These are phyloP conservation scores for Trichonephila clavipes DNA, from an alignment of 1,140 invertebrate genomes.

Conservation along the genomic window DNA sequence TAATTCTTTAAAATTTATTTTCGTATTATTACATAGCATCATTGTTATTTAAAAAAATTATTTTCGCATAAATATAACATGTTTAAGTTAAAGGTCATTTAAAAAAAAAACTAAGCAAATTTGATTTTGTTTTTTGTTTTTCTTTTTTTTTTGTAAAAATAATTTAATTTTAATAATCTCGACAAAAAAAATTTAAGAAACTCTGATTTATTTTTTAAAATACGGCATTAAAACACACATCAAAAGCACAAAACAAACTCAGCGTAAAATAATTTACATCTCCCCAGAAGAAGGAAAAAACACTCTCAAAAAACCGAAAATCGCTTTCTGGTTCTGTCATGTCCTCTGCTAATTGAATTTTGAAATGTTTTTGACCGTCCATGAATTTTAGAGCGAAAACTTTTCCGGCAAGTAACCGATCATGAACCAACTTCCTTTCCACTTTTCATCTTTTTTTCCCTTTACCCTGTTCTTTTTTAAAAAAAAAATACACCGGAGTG, in stretches of 20 bases:
- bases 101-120: neutral
- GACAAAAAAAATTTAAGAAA: neutral
- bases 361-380: neutral
- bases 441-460: neutral
- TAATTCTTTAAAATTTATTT: too few relatives aligned
- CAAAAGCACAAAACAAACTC: too few relatives aligned
- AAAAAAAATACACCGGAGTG: slow-evolving; percentile 26
- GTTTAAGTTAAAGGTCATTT: neutral
- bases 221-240: too few relatives aligned
- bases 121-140: too few relatives aligned
- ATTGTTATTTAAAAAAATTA: too few relatives aligned
- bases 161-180: neutral
- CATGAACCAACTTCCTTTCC: neutral
- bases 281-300: neutral
- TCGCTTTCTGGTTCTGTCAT: neutral
- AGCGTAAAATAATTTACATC: too few relatives aligned
- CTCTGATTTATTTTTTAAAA: neutral
- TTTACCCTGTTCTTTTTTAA: neutral
- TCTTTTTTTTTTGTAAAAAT: neutral
- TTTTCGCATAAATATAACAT: too few relatives aligned
- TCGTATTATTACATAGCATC: too few relatives aligned
- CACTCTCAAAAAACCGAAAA: neutral
- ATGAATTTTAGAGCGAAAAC: neutral
- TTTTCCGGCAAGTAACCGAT: neutral
- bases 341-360: slow-evolving; percentile 25